These are phyloP conservation scores for Aphelocoma californica DNA, from an alignment of 2,797 vertebrate genomes.

Conservation along the genomic window DNA sequence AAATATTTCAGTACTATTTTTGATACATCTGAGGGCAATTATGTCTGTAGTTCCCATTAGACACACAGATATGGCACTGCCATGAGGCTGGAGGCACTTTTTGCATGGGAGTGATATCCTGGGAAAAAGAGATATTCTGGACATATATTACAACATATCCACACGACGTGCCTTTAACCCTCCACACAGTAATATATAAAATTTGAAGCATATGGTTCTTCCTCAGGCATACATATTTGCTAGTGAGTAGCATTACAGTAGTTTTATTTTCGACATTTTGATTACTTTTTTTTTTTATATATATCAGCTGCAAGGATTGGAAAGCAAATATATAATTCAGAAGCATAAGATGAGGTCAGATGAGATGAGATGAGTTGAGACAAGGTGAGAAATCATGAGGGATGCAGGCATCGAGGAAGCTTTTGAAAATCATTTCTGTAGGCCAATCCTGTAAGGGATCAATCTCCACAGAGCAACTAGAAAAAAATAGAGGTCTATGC, in stretches of 20 bases:
- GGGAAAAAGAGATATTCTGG: neutral
- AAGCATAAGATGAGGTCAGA: neutral
- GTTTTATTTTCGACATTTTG: neutral
- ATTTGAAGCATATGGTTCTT: neutral
- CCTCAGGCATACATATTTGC: neutral
- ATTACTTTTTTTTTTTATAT: neutral
- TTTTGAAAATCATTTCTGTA: neutral
- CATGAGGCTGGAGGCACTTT: neutral
- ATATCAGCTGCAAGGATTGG: neutral
- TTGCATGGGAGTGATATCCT: neutral
- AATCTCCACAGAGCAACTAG: neutral
- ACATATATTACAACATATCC: neutral
- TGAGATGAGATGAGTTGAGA: neutral
- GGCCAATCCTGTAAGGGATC: neutral
- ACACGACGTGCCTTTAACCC: neutral
- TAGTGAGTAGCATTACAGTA: neutral
- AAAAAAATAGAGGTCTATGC: neutral
- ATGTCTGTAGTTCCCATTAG: neutral
- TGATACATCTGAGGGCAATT: neutral
- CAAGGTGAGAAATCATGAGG: neutral
- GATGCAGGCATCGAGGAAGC: accelerated
- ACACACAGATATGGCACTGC: neutral
- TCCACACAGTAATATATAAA: neutral
- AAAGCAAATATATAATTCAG: neutral
- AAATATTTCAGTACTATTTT: neutral